Percentiles rank a stretch among this genome's conserved stretches.
phyloP scores from a whole-genome alignment of 2,888 invertebrate genomes.

The Erebia epiphron region DNA sequence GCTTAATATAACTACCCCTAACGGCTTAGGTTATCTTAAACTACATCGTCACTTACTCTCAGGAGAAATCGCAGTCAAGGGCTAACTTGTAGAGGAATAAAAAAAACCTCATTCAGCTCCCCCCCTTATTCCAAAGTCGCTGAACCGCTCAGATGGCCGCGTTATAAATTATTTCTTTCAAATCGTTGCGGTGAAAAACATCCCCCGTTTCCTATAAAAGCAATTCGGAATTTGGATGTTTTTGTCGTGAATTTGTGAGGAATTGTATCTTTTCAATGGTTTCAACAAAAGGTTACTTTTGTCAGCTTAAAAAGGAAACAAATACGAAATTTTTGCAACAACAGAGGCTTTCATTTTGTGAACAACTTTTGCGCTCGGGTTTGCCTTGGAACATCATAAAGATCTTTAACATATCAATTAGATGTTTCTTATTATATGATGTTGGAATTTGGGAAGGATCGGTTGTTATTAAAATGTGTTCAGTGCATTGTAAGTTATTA shows the following conservation, averaged over 20 bases:
- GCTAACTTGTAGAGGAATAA: too few relatives aligned
- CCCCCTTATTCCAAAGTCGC: constrained; percentile 17
- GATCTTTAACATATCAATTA: not conserved
- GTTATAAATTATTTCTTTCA: constrained; percentile 48
- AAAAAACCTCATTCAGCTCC: constrained; percentile 15
- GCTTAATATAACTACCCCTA: too few relatives aligned
- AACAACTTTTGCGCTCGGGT: not conserved
- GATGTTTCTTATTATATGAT: too few relatives aligned
- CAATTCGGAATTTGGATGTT: constrained; percentile 23
- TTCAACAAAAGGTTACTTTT: constrained; percentile 18
- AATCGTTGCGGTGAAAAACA: constrained; percentile 31
- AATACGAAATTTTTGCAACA: not conserved
- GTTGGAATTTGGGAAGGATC: too few relatives aligned
- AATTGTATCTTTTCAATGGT: constrained; percentile 18
- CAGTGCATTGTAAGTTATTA: too few relatives aligned
- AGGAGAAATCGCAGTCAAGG: too few relatives aligned
- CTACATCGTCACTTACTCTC: too few relatives aligned
- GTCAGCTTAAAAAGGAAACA: not conserved
- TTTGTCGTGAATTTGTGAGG: constrained; percentile 23
- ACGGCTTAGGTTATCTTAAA: too few relatives aligned
- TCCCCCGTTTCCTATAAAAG: constrained; percentile 25
- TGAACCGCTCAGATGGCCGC: constrained; percentile 43
- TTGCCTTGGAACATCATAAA: not conserved
- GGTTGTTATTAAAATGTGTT: too few relatives aligned
- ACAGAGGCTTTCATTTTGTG: not conserved